Base-by-base conservation (phyloP, 2,113 vertebrate species). In the Aphyosemion australe region DNA sequence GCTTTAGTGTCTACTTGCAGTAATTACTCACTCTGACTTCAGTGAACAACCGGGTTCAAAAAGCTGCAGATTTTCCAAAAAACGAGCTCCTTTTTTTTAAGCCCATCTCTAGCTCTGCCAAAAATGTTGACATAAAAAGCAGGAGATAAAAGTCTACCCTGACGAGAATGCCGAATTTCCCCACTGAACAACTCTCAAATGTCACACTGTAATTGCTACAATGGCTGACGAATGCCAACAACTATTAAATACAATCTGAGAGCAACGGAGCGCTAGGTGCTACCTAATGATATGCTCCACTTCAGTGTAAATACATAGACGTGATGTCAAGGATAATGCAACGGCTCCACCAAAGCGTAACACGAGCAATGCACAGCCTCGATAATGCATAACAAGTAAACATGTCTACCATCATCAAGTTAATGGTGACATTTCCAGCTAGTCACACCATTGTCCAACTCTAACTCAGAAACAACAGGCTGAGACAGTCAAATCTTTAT, bases 41-140 rank as follows among this genome's bases (percentile, higher is more conserved):
- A 32, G 21, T 46, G 21, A n/a, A 46, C 10, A 11, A 13, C 9
- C 13, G 2, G 20, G 14, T 31, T 45, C 10, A 18, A 31, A 56
- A 46, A 31, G 11, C 14, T 8, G 11, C 45, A 11, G 41, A 42
- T 39, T 62, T 62, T 16, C 32, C 10, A 14, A 61, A 39, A 34
- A 39, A 16, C 12, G 16, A 16, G n/a, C 26, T 12, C 26, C 12
- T 11, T 15, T 49, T 49, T 50, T n/a, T 26, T 26, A 34, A 61
- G 48, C n/a, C 12, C 32, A 16, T 7, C 5, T 21, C 18, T 34
- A 51, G 19, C 19, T 21, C 34, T 50, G 18, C n/a, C 19, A 15
- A 62, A 21, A 52, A 51, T 37, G 20, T 49, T 49, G 31, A 61
- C 59, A 61, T 49, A 48, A 49, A 61, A 61, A 37, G 59, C 46